phyloP scores from a whole-genome alignment of 2,797 vertebrate genomes.

The Poliocrania exsul region DNA sequence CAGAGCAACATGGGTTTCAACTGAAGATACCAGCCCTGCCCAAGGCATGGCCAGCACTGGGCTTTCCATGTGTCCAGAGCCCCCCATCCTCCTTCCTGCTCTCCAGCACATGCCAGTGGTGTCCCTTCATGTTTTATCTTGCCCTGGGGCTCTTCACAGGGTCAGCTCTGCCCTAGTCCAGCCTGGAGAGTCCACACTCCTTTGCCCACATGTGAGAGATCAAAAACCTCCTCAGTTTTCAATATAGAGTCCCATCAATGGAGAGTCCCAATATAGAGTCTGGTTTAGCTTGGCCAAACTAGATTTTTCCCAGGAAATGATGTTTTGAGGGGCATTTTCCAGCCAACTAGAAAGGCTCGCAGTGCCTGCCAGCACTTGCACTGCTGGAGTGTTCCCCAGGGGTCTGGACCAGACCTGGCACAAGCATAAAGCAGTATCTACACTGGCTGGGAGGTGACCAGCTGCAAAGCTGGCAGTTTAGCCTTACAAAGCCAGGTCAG shows the following conservation, averaged over 20 bases:
- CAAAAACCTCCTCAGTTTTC: neutral
- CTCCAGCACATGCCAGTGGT: neutral
- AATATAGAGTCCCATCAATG: neutral
- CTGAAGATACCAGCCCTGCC: neutral
- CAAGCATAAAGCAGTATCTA: neutral
- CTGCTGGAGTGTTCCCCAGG: neutral
- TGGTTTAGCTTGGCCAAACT: neutral
- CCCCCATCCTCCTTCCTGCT: neutral
- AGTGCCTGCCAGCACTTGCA: neutral
- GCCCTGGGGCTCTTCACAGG: neutral
- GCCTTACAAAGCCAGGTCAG: neutral
- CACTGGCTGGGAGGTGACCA: neutral
- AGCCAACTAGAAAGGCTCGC: neutral
- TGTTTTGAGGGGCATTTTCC: neutral
- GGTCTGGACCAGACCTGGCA: neutral
- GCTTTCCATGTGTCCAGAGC: neutral
- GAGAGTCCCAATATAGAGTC: too few relatives aligned
- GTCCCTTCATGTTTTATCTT: neutral
- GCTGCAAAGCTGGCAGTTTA: neutral
- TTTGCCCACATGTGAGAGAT: neutral
- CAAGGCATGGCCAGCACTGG: neutral
- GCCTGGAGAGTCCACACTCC: neutral
- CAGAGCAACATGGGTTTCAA: fast-evolving
- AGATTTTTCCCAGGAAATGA: neutral
- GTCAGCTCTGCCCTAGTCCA: neutral